These are phyloP conservation scores for Xiphias gladius DNA, from an alignment of 2,113 vertebrate species.

Conservation along the genomic window DNA sequence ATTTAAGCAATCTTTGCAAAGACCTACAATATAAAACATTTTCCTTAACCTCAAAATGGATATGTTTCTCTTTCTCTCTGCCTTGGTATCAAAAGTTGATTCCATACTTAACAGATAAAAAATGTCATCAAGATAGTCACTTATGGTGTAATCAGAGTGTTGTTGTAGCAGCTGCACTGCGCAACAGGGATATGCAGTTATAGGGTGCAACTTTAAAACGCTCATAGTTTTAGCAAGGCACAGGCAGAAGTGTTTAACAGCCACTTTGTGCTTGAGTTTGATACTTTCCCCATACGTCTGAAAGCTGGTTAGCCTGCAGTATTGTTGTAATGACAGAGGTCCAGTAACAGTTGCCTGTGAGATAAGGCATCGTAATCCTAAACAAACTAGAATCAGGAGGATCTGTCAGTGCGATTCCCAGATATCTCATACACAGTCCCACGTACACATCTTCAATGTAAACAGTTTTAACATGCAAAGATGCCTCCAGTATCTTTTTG, in stretches of 20 bases:
- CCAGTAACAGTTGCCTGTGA: constrained; percentile 21
- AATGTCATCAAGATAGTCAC: neutral
- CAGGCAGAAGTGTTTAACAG: constrained; percentile 11
- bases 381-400: constrained; percentile 51
- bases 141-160: neutral
- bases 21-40: neutral
- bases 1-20: constrained; percentile 3
- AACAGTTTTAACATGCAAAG: constrained; percentile 46
- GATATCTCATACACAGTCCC: constrained; percentile 63
- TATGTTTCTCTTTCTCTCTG: neutral
- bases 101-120: neutral
- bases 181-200: neutral
- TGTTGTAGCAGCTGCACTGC: neutral
- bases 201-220: neutral
- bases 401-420: constrained; percentile 38
- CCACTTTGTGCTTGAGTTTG: neutral
- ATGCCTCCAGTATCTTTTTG: constrained; percentile 44
- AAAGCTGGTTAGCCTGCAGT: constrained; percentile 25
- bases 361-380: accelerated
- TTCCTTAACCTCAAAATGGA: neutral
- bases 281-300: constrained; percentile 43
- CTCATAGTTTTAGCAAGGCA: neutral
- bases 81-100: neutral
- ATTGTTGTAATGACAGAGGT: constrained; percentile 45
- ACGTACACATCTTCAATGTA: constrained; percentile 74